Evolutionary conservation across 92 coral and sea anemone species (phyloP), one percentile per base, ranked within the genome.

Genomic region (Parazoanthus atlanticus): DNA sequence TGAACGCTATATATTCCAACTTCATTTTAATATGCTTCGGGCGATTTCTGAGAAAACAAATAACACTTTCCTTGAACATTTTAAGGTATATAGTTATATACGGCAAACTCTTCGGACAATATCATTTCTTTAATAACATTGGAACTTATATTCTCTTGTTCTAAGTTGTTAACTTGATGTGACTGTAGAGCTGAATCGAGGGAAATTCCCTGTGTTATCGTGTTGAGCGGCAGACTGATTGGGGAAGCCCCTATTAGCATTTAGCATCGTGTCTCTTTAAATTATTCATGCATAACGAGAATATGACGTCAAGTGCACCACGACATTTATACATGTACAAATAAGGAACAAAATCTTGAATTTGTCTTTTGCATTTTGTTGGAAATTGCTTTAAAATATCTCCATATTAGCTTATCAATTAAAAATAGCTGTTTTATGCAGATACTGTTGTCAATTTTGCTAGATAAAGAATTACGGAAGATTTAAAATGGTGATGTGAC

Each of bases 181-280:
- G 69, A 61, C 28, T 61, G 65, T 13, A 1, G 28, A 61, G 16
- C 19, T 3, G 65, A 56, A 17, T 46, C 58, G 58, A 38, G 79
- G 79, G 79, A 75, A 75, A 75, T 38, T 75, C 79, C 79, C 79
- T 74, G 52, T 75, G 36, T 75, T 1, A 29, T 36, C 15, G 47
- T 75, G 79, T 31, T 75, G 40, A 26, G 19, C 17, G 3, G 52
- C 25, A 36, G 25, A 1, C 23, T 17, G 7, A 32, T 34, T 26
- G 78, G 78, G 78, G 78, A 74, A 74, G 78, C 78, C 78, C 78
- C 78, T 31, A 33, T 74, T 74, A 31, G 49, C 49, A 46, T 46
- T 46, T 25, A 72, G 17, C 16, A 16, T 31, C 78, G 40, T 38
- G 78, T 16, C 25, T n/a, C 19, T 38, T 13, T 1, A 19, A 74